Evolutionary conservation across 1,140 invertebrate genomes (phyloP).

Genomic region (Carposina sasakii): DNA sequence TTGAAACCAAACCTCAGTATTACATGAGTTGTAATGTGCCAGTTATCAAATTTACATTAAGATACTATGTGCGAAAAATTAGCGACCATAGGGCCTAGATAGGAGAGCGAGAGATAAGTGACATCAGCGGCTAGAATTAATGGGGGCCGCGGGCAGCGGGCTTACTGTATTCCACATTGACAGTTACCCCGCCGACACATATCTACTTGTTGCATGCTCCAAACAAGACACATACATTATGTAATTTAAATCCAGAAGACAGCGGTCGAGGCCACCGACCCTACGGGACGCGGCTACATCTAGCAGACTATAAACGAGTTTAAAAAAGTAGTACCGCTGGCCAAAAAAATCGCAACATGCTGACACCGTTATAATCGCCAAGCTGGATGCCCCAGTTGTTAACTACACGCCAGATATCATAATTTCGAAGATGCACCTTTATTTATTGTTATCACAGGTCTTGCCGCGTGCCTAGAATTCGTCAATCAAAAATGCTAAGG

Average conservation of each 20-base stretch:
- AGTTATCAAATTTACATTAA: conserved; percentile 61
- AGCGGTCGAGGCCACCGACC: conserved; percentile 64
- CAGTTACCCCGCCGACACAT: conserved; percentile 72
- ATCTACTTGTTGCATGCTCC: conserved; percentile 73
- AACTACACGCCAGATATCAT: conserved; percentile 59
- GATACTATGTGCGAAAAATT: conserved; percentile 66
- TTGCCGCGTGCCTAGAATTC: conserved; percentile 60
- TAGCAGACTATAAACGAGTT: conserved; percentile 72
- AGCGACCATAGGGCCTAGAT: conserved; percentile 70
- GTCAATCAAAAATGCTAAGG: conserved; percentile 56
- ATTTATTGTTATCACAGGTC: conserved; percentile 57
- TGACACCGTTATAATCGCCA: conserved; percentile 74
- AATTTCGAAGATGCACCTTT: conserved; percentile 63
- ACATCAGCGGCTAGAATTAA: conserved; percentile 72
- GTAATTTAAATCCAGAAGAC: conserved; percentile 71
- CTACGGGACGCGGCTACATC: conserved; percentile 71
- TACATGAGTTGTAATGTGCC: too few species aligned
- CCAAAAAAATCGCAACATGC: conserved; percentile 74
- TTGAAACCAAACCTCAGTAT: conserved; percentile 36
- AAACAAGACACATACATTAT: conserved; percentile 71
- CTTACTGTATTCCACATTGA: conserved; percentile 73
- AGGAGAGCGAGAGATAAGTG: conserved; percentile 69
- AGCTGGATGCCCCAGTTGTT: conserved; percentile 71
- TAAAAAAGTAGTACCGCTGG: conserved; percentile 73
- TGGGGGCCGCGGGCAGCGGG: conserved; percentile 68